phyloP scores from a whole-genome alignment of 1,140 invertebrate species.

The Manduca sexta region DNA sequence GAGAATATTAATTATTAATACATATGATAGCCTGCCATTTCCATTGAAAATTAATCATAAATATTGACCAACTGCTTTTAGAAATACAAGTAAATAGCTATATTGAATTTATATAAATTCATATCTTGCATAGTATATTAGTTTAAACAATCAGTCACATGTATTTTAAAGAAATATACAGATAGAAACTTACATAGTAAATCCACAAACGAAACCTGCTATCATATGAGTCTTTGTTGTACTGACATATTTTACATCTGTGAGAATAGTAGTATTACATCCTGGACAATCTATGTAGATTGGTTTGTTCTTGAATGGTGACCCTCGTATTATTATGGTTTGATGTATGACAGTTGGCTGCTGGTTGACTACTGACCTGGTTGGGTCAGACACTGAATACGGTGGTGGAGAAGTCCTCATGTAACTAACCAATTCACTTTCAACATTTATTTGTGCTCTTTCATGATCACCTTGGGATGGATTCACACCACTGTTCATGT shows the following conservation, averaged over 20 bases:
- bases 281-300: conserved; percentile 34
- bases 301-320: conserved; percentile 32
- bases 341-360: conserved; percentile 31
- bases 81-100: too few species aligned
- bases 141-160: too few species aligned
- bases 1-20: too few species aligned
- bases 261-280: conserved; percentile 40
- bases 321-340: conserved; percentile 38
- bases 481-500: conserved; percentile 22
- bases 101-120: too few species aligned
- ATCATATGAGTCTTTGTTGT: conserved; percentile 53
- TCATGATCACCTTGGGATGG: conserved; percentile 12
- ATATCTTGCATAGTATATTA: too few species aligned
- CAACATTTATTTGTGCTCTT: conserved; percentile 14
- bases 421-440: conserved; percentile 19
- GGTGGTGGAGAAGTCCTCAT: conserved; percentile 42
- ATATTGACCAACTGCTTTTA: too few species aligned
- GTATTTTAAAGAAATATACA: too few species aligned
- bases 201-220: conserved; percentile 56
- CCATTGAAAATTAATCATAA: too few species aligned
- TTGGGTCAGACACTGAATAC: conserved; percentile 22
- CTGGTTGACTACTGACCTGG: conserved; percentile 9
- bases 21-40: too few species aligned
- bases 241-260: conserved; percentile 47
- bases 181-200: conserved; percentile 53